phyloP scores from a whole-genome alignment of 2,797 vertebrate species.

The Scarus forsteni region DNA sequence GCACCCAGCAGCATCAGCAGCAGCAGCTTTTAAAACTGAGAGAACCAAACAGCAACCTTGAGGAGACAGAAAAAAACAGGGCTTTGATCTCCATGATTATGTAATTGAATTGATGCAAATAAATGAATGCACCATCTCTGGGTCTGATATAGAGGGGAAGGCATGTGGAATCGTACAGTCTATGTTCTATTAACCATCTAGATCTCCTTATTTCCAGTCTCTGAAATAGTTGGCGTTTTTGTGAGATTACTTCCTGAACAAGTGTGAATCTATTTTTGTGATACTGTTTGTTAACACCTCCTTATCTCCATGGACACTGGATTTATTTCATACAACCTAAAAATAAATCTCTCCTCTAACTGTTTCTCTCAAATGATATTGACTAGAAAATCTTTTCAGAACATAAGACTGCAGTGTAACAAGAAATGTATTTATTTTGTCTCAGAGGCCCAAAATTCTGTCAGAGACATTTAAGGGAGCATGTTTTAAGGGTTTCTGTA shows the following conservation, averaged over 20 bases:
- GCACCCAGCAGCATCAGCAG: conserved; percentile 39
- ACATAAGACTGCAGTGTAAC: neutral
- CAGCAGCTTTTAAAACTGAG: conserved; percentile 25
- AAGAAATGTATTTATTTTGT: neutral
- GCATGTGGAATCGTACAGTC: neutral
- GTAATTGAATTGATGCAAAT: conserved; percentile 16
- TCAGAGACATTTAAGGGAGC: neutral
- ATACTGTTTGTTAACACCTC: conserved; percentile 30
- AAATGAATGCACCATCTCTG: neutral
- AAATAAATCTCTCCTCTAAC: neutral
- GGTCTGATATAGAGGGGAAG: conserved; percentile 7
- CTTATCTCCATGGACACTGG: conserved; percentile 56
- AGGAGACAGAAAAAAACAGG: conserved; percentile 11
- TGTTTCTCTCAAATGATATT: no score
- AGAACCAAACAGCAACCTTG: conserved; percentile 12
- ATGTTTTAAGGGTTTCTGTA: neutral
- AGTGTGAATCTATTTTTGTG: conserved; percentile 14
- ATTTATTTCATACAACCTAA: conserved; percentile 9
- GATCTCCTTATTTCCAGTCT: neutral
- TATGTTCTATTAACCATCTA: neutral
- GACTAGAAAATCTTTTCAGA: no score
- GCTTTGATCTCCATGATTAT: neutral
- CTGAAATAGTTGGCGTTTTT: conserved; percentile 32
- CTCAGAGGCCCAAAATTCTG: neutral
- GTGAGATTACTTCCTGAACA: conserved; percentile 33